These are phyloP conservation scores for Pristionchus exspectatus DNA, from an alignment of 2,888 invertebrate species.

Conservation along the genomic window DNA sequence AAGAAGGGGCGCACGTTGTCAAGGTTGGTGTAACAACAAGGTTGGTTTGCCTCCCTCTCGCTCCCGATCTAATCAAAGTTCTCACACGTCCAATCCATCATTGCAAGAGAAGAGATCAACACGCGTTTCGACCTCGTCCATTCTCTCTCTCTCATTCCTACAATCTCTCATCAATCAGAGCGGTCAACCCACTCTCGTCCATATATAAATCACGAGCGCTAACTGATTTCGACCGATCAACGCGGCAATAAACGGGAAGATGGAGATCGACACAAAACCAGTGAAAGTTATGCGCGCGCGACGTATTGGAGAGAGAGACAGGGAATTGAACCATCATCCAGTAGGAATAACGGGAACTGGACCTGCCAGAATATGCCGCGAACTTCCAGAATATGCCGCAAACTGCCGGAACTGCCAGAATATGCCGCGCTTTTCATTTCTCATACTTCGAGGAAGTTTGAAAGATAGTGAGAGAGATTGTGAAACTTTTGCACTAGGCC, in stretches of 20 bases:
- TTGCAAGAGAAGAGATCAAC: not conserved
- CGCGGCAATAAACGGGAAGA: not conserved
- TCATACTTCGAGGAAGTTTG: too few relatives aligned
- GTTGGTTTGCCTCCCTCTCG: not conserved
- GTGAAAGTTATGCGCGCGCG: constrained; percentile 27
- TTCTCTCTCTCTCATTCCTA: not conserved
- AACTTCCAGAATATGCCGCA: too few relatives aligned
- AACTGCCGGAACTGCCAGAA: too few relatives aligned
- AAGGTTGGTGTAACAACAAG: constrained; percentile 31
- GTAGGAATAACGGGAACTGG: not conserved
- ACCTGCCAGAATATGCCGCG: too few relatives aligned
- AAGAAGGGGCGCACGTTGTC: not conserved
- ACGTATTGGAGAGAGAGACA: not conserved
- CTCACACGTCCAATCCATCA: constrained; percentile 42
- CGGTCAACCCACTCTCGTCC: not conserved
- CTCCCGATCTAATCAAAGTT: not conserved
- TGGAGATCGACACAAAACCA: not conserved
- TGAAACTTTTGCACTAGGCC: not conserved
- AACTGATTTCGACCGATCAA: constrained; percentile 31
- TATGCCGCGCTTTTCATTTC: too few relatives aligned
- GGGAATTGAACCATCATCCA: not conserved
- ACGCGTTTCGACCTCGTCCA: constrained; percentile 39
- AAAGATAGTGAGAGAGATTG: not conserved
- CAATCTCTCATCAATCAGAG: not conserved
- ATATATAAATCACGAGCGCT: constrained; percentile 48